Evolutionary conservation across 2,113 vertebrate species (phyloP).

Genomic region (Sinocyclocheilus anshuiensis): DNA sequence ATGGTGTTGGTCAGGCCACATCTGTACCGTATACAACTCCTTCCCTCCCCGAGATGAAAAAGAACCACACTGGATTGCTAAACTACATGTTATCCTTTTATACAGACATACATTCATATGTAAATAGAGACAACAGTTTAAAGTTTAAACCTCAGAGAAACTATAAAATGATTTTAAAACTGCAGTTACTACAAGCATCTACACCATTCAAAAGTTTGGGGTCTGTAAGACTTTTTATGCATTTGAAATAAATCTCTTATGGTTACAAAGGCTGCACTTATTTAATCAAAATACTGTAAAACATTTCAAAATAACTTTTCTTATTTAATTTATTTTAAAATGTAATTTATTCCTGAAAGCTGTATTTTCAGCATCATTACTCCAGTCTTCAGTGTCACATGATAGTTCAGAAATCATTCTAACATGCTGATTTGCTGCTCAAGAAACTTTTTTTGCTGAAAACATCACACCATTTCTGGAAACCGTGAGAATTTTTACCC

Average conservation of each 20-base stretch:
- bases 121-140: not conserved
- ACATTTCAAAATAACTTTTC: not conserved
- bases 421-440: no score
- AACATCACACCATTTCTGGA: no score
- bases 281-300: not conserved
- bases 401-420: not conserved
- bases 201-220: not conserved
- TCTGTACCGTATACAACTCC: conserved; percentile 80
- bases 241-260: not conserved
- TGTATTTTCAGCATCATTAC: not conserved
- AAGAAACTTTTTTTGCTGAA: no score
- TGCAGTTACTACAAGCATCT: not conserved
- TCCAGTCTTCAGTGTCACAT: not conserved
- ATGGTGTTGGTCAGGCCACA: conserved; percentile 80
- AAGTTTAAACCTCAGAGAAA: not conserved
- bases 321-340: no score
- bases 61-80: not conserved
- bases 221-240: not conserved
- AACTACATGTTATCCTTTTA: not conserved
- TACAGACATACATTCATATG: not conserved
- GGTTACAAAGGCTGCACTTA: not conserved
- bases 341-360: no score
- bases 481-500: no score
- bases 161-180: not conserved
- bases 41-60: conserved; percentile 74